Evolutionary conservation across 2,888 invertebrate species (phyloP), one percentile per base, ranked within the genome.

Genomic region (Cosmorhoe ocellata): DNA sequence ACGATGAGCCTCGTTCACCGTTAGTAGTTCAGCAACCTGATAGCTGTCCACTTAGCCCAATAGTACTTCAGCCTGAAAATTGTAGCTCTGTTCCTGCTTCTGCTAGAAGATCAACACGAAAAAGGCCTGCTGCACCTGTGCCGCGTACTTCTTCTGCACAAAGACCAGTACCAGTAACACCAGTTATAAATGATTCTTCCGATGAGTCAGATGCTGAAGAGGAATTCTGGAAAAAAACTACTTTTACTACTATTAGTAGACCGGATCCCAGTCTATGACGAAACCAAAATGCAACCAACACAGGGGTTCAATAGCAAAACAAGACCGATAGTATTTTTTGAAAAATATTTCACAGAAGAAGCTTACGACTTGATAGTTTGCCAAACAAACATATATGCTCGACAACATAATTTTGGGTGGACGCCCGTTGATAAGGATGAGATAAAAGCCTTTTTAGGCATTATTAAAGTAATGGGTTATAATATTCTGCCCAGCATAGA

Each of bases 361-460:
- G 47, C 43, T 10, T 39, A 43, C 33, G 42, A 52, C 13, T 18
- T 53, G 39, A 53, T 40, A 52, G 47, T 34, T 43, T 47, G 0
- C 42, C 56, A 43, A 47, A 57, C 9, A 32, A 43, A 33, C 33
- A 9, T 40, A 27, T 47, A 47, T 34, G 47, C 47, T 4, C 3
- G 3, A 9, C 47, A 47, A 18, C 9, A 27, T 11, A 11, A 40
- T 14, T 8, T 13, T 28, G 10, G 5, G 3, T 47, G 47, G 47
- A 33, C 12, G 14, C 39, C 33, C 1, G 18, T 47, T 28, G 24
- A 52, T 31, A 44, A 18, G 28, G 9, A 27, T n/a, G 61, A 64
- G 55, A 34, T 64, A 24, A 54, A 45, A 36, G 61, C 63, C 40
- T 64, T 58, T 52, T 47, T 64, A n/a, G 64, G 60, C 18, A 59